Evolutionary conservation across 2,888 invertebrate genomes (phyloP).

Genomic region (Amphiduros pacificus): DNA sequence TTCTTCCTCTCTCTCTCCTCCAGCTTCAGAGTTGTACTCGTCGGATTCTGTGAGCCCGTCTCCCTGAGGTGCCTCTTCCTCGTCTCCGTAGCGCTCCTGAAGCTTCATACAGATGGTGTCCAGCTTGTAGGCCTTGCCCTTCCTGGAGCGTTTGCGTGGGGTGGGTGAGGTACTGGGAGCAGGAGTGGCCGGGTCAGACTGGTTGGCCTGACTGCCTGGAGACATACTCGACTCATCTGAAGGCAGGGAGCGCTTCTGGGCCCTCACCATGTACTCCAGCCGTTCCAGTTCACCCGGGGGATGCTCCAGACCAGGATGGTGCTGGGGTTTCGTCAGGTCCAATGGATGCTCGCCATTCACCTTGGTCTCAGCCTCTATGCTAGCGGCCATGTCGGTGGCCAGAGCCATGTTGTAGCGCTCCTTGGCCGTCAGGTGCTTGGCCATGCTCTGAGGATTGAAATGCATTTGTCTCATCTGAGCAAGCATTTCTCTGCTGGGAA

Average conservation of each 20-base stretch:
- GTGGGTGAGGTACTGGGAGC: conserved; percentile 42
- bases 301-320: no score
- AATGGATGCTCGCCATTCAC: conserved; percentile 38
- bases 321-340: conserved; percentile 43
- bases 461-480: no score
- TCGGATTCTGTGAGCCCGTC: background rate
- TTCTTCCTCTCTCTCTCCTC: background rate
- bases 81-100: conserved; percentile 38
- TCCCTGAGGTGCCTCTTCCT: conserved; percentile 16
- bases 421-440: conserved; percentile 5
- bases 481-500: no score
- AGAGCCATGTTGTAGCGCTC: conserved; percentile 11
- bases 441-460: background rate
- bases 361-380: conserved; percentile 8
- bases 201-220: background rate
- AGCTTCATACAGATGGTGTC: conserved; percentile 63
- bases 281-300: no score
- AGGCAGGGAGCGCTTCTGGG: background rate
- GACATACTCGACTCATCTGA: conserved; percentile 11
- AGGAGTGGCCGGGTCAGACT: background rate
- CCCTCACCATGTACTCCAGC: no score
- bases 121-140: conserved; percentile 82
- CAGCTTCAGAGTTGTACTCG: conserved; percentile 10
- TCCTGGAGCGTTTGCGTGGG: conserved; percentile 71
- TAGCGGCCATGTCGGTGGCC: conserved; percentile 3